Evolutionary conservation across 2,888 invertebrate species (phyloP).

Genomic region (Acholoe squamosa): DNA sequence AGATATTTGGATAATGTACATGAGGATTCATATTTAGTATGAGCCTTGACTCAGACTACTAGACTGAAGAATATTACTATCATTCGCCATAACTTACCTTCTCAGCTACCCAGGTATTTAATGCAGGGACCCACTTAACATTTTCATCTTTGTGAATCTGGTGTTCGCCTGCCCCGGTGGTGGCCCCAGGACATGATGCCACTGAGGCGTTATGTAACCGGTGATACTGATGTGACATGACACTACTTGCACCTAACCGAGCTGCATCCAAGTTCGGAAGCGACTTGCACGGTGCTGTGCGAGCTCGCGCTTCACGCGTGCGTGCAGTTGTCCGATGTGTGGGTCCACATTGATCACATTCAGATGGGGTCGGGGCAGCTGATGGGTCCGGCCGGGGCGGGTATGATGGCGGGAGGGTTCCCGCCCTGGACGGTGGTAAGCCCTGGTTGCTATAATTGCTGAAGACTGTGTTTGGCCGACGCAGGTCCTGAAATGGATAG

Average conservation of each 20-base stretch:
- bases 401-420: neutral
- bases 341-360: neutral
- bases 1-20: too few species aligned
- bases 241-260: neutral
- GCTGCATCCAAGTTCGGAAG: slow-evolving; percentile 2
- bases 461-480: slow-evolving; percentile 32
- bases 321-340: neutral
- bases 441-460: slow-evolving; percentile 32
- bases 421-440: neutral
- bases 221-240: neutral
- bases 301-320: slow-evolving; percentile 13
- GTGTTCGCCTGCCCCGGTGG: neutral
- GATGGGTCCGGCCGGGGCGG: neutral
- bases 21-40: too few species aligned
- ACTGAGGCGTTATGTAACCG: neutral
- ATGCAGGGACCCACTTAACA: slow-evolving; percentile 57
- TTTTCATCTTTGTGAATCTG: neutral
- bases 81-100: neutral
- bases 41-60: too few species aligned
- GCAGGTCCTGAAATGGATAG: neutral
- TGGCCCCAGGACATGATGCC: slow-evolving; percentile 11
- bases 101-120: slow-evolving; percentile 59
- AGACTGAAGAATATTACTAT: too few species aligned
- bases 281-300: slow-evolving; percentile 45
- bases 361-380: neutral